Evolutionary conservation across 2,888 invertebrate species (phyloP), one percentile per base, ranked within the genome.

Genomic region (Parnassius mnemosyne): DNA sequence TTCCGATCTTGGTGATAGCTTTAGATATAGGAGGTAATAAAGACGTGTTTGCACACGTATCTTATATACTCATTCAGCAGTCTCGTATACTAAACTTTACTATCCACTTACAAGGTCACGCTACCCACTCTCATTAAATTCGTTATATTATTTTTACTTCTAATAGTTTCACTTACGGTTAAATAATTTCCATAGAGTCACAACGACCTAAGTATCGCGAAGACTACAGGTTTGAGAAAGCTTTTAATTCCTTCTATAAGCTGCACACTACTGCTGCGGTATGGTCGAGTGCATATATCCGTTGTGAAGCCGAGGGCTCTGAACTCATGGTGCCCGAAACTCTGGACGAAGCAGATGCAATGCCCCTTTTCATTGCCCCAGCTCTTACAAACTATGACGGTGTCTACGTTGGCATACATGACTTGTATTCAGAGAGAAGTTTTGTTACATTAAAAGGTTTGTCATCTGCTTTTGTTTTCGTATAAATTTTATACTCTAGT

Each of bases 141-240:
- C 34, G 34, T 7, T 34, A 34, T 7, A 7, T 34, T 34, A 34
- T 7, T 34, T 34, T 20, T 20, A 20, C 20, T 20, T 20, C 20
- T 2, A 20, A 7, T 34, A 34, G 1, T 7, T 34, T 7, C 34
- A 34, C 34, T 34, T 34, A 7, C 7, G 34, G 7, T 34, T 7
- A 34, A 34, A 34, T 34, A 34, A 34, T 34, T 34, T 34, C 1
- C 34, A 7, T 34, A 78, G 78, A 68, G 57, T 71, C 76, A 5
- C 64, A 71, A 54, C 74, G 82, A 2, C 80, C 81, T n/a, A 69
- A 73, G 11, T 83, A 74, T 63, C 77, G 81, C 16, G 65, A 68
- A 10, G 81, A 83, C 71, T 83, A 79, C 63, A 71, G 75, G 61
- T 81, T 76, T 58, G 83, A 83, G 63, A 79, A 79, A 59, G 77